Evolutionary conservation across 2,113 vertebrate genomes (phyloP).

Genomic region (Microcebus lehilahytsara): DNA sequence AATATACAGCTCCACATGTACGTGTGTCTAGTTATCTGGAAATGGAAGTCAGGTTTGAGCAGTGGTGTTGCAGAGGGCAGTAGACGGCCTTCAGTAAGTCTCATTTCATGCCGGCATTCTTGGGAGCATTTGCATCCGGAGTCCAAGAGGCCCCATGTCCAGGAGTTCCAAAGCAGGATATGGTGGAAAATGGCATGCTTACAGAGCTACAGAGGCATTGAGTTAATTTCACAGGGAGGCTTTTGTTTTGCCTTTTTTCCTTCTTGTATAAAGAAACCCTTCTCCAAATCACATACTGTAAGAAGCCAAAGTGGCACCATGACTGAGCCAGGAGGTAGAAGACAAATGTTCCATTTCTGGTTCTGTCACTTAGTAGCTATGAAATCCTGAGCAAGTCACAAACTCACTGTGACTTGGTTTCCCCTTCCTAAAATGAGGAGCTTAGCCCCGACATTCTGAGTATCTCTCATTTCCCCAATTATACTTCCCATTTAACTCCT

Average conservation of each 20-base stretch:
- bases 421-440: not conserved
- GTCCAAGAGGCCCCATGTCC: not conserved
- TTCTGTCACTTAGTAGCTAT: not conserved
- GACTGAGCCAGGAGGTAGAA: not conserved
- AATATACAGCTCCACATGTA: not conserved
- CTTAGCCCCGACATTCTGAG: not conserved
- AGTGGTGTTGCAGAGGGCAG: not conserved
- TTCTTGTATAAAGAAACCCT: not conserved
- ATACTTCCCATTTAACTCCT: not conserved
- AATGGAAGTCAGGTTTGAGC: not conserved
- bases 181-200: accelerated
- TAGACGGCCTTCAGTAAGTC: not conserved
- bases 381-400: not conserved
- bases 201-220: not conserved
- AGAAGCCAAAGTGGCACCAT: not conserved
- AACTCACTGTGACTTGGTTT: not conserved
- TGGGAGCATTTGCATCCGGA: not conserved
- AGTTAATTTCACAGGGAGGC: not conserved
- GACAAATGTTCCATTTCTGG: not conserved
- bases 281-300: not conserved
- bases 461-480: not conserved
- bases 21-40: not conserved
- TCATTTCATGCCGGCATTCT: not conserved
- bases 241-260: not conserved
- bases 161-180: not conserved